A percentile compares a stretch with the other conserved stretches of the same genome.
Evolutionary conservation across 2,113 vertebrate genomes (phyloP).

Genomic region (Dipodomys stephensi): DNA sequence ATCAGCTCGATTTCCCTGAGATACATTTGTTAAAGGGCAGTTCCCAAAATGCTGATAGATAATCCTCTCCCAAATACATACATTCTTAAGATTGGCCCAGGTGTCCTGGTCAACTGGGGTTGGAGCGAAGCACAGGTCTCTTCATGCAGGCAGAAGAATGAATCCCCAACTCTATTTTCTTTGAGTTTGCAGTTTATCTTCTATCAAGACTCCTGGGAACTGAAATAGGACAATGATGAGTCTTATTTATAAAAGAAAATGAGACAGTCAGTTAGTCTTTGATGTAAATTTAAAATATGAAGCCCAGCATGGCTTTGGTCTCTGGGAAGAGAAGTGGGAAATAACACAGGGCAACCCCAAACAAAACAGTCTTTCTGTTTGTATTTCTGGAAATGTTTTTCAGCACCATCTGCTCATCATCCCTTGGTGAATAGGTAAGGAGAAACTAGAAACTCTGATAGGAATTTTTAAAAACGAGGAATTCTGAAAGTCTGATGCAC

Average conservation of each 20-base stretch:
- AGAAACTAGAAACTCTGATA: background rate
- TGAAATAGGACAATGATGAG: background rate
- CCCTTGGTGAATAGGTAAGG: background rate
- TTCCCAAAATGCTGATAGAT: slow-evolving; percentile 45
- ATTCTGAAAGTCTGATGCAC: too few species aligned
- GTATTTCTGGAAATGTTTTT: background rate
- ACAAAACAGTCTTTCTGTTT: background rate
- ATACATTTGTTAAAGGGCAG: background rate
- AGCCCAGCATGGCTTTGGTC: background rate
- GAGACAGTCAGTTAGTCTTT: background rate
- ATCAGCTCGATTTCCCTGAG: slow-evolving; percentile 68
- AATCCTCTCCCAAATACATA: background rate
- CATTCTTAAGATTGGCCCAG: too few species aligned
- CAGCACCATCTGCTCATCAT: background rate
- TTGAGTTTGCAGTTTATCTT: slow-evolving; percentile 13
- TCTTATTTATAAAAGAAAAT: slow-evolving; percentile 37
- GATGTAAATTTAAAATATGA: slow-evolving; percentile 4
- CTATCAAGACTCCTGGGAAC: slow-evolving; percentile 32
- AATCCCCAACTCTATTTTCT: slow-evolving; percentile 5
- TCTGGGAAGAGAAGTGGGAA: background rate
- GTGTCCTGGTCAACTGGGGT: background rate
- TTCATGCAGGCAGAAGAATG: slow-evolving; percentile 62
- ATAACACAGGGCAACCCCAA: background rate
- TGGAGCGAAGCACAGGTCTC: background rate
- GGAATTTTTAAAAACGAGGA: background rate